A percentile compares a stretch with the other conserved stretches of the same genome.
phyloP scores from a whole-genome alignment of 2,113 vertebrate species.

The Chaetodon trifascialis region DNA sequence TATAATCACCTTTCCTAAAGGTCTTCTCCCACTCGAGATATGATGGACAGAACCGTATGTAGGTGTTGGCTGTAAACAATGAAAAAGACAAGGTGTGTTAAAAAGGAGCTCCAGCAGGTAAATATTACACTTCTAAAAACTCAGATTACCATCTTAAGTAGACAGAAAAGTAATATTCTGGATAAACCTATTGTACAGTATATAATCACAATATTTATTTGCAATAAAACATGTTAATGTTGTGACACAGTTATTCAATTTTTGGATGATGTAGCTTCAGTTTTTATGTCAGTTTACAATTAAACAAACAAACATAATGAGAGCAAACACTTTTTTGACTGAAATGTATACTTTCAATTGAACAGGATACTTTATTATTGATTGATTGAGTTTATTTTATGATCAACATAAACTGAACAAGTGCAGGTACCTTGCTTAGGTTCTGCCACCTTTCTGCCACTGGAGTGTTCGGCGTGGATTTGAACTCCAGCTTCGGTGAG shows the following conservation, averaged over 20 bases:
- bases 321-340: neutral
- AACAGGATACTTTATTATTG: neutral
- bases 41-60: slow-evolving; percentile 77
- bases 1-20: slow-evolving; percentile 76
- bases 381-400: neutral
- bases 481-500: slow-evolving; percentile 73
- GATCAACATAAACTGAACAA: neutral
- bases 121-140: neutral
- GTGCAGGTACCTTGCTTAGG: slow-evolving; percentile 67
- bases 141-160: neutral
- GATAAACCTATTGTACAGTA: neutral
- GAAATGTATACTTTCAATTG: neutral
- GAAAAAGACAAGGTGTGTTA: neutral
- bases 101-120: neutral
- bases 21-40: slow-evolving; percentile 58
- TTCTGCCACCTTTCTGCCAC: slow-evolving; percentile 75
- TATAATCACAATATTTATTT: neutral
- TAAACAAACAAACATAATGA: neutral
- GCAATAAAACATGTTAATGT: neutral
- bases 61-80: slow-evolving; percentile 64
- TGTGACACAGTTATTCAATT: neutral
- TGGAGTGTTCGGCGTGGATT: slow-evolving; percentile 67
- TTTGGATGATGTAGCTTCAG: neutral
- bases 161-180: neutral
- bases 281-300: neutral